These are phyloP conservation scores for Theocolax elegans DNA, from an alignment of 1,140 invertebrate genomes.

Conservation along the genomic window DNA sequence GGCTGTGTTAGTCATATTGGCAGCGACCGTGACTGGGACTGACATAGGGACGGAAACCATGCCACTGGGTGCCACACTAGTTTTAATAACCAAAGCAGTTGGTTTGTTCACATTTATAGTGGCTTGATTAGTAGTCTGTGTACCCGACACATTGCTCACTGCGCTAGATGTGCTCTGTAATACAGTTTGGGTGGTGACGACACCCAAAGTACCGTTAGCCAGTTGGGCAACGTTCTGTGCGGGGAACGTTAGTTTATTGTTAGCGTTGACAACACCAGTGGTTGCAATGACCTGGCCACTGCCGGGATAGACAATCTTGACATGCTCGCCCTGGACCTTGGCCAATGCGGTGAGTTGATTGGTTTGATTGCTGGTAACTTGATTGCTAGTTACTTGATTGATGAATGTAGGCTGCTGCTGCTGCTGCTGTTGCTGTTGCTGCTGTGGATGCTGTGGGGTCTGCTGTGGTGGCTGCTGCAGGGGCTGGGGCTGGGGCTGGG, in stretches of 20 bases:
- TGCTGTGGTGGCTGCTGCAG: not conserved
- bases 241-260: constrained; percentile 34
- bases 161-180: constrained; percentile 56
- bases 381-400: constrained; percentile 64
- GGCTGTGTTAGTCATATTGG: constrained; percentile 59
- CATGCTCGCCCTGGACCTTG: constrained; percentile 52
- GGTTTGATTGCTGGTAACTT: constrained; percentile 58
- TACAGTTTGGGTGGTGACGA: constrained; percentile 56
- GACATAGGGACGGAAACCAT: constrained; percentile 79
- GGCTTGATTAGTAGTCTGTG: constrained; percentile 35
- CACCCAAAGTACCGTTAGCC: constrained; percentile 61
- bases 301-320: constrained; percentile 67
- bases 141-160: constrained; percentile 47
- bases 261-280: constrained; percentile 40
- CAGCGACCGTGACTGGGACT: constrained; percentile 69
- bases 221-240: constrained; percentile 49
- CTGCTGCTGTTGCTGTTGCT: constrained; percentile 48
- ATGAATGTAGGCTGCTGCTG: constrained; percentile 54
- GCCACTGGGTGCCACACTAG: constrained; percentile 70
- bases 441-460: constrained; percentile 43
- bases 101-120: constrained; percentile 68
- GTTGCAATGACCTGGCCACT: constrained; percentile 62
- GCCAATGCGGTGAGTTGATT: constrained; percentile 32
- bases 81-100: constrained; percentile 77
- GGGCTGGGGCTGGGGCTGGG: not conserved